Percentiles rank a stretch among this genome's conserved stretches.
phyloP scores from a whole-genome alignment of 2,888 invertebrate genomes.

The Latrodectus hesperus region DNA sequence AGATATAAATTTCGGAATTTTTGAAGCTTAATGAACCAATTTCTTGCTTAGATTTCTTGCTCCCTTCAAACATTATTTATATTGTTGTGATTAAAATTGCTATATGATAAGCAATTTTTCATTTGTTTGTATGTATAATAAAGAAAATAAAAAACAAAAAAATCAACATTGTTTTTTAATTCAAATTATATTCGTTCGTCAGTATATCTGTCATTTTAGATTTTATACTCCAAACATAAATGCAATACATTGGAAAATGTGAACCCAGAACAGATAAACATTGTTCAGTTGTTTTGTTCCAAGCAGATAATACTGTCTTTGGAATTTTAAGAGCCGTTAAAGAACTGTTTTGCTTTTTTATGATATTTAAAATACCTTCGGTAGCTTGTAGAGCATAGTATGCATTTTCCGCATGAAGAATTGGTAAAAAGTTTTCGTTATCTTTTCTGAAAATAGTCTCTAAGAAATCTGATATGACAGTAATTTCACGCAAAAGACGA shows the following conservation, averaged over 20 bases:
- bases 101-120: too few relatives aligned
- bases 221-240: slow-evolving; percentile 49
- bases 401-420: slow-evolving; percentile 27
- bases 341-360: slow-evolving; percentile 22
- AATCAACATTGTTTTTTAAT: too few relatives aligned
- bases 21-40: too few relatives aligned
- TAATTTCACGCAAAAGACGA: slow-evolving; percentile 43
- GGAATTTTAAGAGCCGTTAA: slow-evolving; percentile 35
- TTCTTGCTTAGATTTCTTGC: too few relatives aligned
- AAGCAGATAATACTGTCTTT: background rate
- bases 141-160: too few relatives aligned
- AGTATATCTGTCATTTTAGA: background rate
- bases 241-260: slow-evolving; percentile 43
- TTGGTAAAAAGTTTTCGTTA: slow-evolving; percentile 29
- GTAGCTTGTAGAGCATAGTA: slow-evolving; percentile 46
- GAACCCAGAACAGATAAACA: slow-evolving; percentile 26
- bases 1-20: too few relatives aligned
- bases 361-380: slow-evolving; percentile 31
- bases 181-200: too few relatives aligned
- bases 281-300: slow-evolving; percentile 20
- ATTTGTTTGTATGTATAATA: too few relatives aligned
- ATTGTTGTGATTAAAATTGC: too few relatives aligned
- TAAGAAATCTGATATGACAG: slow-evolving; percentile 22
- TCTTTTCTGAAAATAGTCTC: slow-evolving; percentile 7
- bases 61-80: too few relatives aligned